These are phyloP conservation scores for Xanthorhoe designata DNA, from an alignment of 2,888 invertebrate species.

Conservation along the genomic window DNA sequence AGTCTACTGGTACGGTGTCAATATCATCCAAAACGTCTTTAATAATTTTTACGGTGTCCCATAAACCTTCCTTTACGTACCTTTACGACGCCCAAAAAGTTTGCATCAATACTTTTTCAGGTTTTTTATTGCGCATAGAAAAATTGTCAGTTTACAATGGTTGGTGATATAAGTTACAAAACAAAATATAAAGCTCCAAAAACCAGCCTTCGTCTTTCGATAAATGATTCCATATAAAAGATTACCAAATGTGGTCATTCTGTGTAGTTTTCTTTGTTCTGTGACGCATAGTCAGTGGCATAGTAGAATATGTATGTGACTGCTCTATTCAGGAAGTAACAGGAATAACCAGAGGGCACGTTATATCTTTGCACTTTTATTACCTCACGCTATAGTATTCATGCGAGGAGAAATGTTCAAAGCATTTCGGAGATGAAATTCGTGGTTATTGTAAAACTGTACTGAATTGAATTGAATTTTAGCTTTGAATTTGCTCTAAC, in stretches of 20 bases:
- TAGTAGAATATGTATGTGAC: conserved; percentile 32
- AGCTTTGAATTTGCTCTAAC: conserved; percentile 2
- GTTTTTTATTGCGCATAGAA: no score
- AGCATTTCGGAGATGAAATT: conserved; percentile 10
- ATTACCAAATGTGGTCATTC: background rate
- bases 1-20: no score
- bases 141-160: no score
- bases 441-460: conserved; percentile 1
- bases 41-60: no score
- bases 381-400: conserved; percentile 4
- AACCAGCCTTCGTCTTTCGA: background rate
- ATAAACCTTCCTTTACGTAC: no score
- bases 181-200: no score
- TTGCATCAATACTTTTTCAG: no score
- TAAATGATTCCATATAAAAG: background rate
- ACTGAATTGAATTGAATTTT: conserved; percentile 2
- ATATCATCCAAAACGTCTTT: no score
- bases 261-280: conserved; percentile 3
- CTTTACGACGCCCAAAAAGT: no score
- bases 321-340: conserved; percentile 35
- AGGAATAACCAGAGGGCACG: conserved; percentile 19
- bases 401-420: conserved; percentile 4
- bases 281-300: conserved; percentile 11
- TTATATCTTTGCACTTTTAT: conserved; percentile 6
- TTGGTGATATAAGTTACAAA: no score